Evolutionary conservation across 30 jellyfish, hydroid and myxozoan species (phyloP).

Genomic region (Chrysaora quinquecirrha): DNA sequence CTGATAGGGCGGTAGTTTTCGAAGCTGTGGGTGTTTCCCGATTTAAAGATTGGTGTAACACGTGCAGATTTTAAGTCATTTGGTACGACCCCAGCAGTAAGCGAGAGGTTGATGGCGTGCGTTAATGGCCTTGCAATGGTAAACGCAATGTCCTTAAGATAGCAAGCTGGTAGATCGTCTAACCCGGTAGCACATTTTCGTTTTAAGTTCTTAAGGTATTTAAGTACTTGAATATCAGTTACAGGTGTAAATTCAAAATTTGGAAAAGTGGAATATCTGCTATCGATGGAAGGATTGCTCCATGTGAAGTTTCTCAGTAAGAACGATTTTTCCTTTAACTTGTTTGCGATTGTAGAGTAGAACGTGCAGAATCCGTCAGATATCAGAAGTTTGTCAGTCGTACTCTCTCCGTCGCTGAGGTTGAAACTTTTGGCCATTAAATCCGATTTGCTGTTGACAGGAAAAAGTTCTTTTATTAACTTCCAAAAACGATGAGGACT

Average conservation of each 20-base stretch:
- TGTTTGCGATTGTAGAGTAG: constrained; percentile 32
- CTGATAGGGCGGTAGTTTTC: constrained; percentile 68
- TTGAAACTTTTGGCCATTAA: constrained; percentile 15
- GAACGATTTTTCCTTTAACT: constrained; percentile 30
- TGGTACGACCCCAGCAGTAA: constrained; percentile 53
- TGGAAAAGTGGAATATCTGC: constrained; percentile 4
- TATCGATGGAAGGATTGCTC: background rate
- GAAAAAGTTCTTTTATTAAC: constrained; percentile 32
- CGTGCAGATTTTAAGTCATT: constrained; percentile 39
- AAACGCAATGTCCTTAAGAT: constrained; percentile 51
- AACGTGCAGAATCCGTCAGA: constrained; percentile 48
- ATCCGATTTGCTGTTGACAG: constrained; percentile 18
- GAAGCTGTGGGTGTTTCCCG: constrained; percentile 30
- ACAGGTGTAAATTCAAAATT: constrained; percentile 7
- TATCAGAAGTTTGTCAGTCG: constrained; percentile 6
- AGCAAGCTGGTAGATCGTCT: constrained; percentile 30
- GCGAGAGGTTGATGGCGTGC: constrained; percentile 54
- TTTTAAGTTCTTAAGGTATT: constrained; percentile 31
- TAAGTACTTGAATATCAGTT: background rate
- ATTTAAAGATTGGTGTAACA: constrained; percentile 57
- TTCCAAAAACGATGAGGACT: constrained; percentile 46
- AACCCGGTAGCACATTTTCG: constrained; percentile 24
- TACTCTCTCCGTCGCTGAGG: constrained; percentile 9
- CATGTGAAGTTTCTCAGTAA: constrained; percentile 30
- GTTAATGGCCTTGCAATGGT: constrained; percentile 58